Evolutionary conservation across 1,140 invertebrate species (phyloP), one percentile per base, ranked within the genome.

Genomic region (Spodoptera frugiperda): DNA sequence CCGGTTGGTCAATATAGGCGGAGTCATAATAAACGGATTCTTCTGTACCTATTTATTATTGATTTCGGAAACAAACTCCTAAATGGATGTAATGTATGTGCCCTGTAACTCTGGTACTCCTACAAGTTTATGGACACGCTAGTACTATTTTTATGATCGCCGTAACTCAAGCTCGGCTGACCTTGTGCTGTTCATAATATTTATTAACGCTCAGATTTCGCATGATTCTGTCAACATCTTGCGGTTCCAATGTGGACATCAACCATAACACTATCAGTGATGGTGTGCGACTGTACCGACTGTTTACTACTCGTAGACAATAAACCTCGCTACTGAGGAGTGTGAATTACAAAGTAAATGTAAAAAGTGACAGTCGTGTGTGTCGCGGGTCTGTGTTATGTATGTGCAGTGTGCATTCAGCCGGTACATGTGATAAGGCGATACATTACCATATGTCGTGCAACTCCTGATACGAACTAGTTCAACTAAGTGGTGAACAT

Each of bases 61-160:
- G 12, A 51, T 51, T 15, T 4, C 14, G 15, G 12, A 51, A 51
- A 14, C 12, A 51, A 14, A 15, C 48, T 14, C 1, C 33, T 39
- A 9, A 39, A 39, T 39, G 3, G 6, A 39, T 39, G 1, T 39
- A 39, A 39, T 39, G 33, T 6, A 39, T 39, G 5, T 10, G 33
- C 33, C 33, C 33, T 39, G 6, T 39, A 10, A 10, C 1, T 39
- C 33, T 6, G 33, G 33, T 39, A 39, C 33, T 51, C 48, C 48
- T 51, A 15, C 15, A n/a, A 46, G 15, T 39, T 61, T 61, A 61
- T 61, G 44, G 5, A 46, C n/a, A 65, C 14, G 19, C 61, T 21
- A 8, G 39, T 21, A 65, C 61, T 65, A 65, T 44, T 21, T 59
- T 65, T 25, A 65, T 48, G 61, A 48, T 48, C 12, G 61, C 61